Conservation (phyloP, 2,797 vertebrate species). For the Acestrorhynchus altus region DNA sequence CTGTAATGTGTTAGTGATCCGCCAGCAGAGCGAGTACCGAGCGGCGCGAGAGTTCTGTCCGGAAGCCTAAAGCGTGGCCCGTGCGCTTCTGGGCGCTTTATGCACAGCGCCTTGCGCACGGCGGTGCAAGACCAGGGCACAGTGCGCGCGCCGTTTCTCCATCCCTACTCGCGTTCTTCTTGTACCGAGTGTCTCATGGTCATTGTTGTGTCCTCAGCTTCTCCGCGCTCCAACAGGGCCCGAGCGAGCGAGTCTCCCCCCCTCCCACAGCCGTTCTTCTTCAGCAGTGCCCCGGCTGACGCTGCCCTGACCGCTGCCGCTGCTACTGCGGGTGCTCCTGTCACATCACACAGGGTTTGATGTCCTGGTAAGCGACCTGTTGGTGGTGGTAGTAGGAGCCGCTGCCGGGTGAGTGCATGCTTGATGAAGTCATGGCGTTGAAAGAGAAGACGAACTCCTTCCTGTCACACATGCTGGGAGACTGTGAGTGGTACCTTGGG, state of each 20-base stretch:
- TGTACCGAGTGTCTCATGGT: conserved; percentile 36
- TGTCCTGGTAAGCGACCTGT: conserved; percentile 98
- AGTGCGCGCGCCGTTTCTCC: conserved; percentile 1
- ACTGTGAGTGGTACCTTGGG: conserved; percentile 96
- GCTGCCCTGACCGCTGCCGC: background rate
- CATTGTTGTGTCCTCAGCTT: background rate
- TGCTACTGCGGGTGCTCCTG: background rate
- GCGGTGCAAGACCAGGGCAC: background rate
- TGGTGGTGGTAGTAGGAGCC: conserved; percentile 97
- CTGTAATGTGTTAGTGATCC: conserved; percentile 74
- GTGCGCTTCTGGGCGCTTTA: background rate
- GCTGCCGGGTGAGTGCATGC: conserved; percentile 90
- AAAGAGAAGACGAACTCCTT: conserved; percentile 99
- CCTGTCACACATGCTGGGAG: conserved; percentile 97
- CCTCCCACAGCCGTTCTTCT: conserved; percentile 35
- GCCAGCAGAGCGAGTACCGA: conserved; percentile 82
- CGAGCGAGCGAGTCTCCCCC: background rate
- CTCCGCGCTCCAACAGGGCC: conserved; percentile 4
- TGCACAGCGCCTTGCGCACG: too few species aligned
- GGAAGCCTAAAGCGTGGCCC: background rate
- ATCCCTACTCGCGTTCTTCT: background rate
- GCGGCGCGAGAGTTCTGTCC: conserved; percentile 57
- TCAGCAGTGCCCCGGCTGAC: conserved; percentile 47
- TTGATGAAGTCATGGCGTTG: conserved; percentile 97
- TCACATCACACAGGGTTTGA: conserved; percentile 99